phyloP scores from a whole-genome alignment of 2,113 vertebrate species.

The Barbus barbus region DNA sequence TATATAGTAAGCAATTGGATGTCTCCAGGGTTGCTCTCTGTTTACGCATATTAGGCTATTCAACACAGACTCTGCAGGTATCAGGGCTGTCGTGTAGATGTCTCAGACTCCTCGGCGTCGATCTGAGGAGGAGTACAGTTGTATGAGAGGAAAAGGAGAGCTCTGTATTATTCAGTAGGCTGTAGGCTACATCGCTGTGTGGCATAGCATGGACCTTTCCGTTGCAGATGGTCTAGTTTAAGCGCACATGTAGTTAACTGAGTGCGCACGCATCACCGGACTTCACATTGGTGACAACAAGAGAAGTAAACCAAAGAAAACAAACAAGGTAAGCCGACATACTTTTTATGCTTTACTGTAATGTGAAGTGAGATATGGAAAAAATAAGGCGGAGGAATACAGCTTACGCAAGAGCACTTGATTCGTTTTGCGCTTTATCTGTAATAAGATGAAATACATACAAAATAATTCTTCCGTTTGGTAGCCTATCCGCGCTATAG shows the following conservation, averaged over 20 bases:
- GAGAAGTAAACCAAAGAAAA: background rate
- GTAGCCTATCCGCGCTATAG: no score
- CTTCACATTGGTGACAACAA: background rate
- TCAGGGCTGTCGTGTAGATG: background rate
- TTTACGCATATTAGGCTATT: no score
- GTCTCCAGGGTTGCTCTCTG: no score
- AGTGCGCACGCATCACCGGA: no score
- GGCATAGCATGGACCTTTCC: background rate
- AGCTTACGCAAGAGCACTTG: background rate
- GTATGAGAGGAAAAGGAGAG: background rate
- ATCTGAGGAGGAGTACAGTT: constrained; percentile 2
- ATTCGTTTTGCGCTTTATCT: background rate
- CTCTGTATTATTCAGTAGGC: constrained; percentile 17
- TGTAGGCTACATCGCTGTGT: background rate
- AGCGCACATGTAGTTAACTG: background rate
- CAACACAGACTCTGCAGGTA: no score
- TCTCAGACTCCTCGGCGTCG: background rate
- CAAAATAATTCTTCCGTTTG: no score
- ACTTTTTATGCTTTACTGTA: background rate
- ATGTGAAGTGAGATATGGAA: no score
- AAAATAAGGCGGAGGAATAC: background rate
- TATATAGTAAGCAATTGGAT: no score
- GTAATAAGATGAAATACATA: background rate
- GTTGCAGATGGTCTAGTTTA: background rate
- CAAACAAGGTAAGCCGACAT: constrained; percentile 10